phyloP scores from a whole-genome alignment of 2,113 vertebrate species.

The Nyctereutes procyonoides region DNA sequence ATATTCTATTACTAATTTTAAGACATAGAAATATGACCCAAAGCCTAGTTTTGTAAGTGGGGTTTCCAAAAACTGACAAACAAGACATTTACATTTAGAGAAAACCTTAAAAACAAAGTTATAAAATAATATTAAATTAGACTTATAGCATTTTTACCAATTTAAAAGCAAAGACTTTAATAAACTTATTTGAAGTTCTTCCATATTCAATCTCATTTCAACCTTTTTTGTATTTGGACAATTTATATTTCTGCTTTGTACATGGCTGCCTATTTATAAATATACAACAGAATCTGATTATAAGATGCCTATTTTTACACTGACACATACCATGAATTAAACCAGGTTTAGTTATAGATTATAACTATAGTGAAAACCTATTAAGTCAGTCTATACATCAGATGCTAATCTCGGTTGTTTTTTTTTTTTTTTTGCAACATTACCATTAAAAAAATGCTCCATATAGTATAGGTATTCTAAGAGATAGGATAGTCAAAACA shows the following conservation, averaged over 20 bases:
- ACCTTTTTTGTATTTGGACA: not conserved
- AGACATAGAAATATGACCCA: not conserved
- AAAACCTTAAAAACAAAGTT: not conserved
- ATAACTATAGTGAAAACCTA: not conserved
- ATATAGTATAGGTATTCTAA: not conserved
- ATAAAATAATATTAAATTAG: not conserved
- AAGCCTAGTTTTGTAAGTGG: not conserved
- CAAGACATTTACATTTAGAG: not conserved
- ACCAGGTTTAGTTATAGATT: not conserved
- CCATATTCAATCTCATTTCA: constrained; percentile 32
- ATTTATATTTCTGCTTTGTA: not conserved
- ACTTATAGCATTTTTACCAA: constrained; percentile 10
- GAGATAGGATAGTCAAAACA: not conserved
- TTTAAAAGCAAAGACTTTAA: not conserved
- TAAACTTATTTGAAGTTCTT: not conserved
- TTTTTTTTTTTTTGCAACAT: not conserved
- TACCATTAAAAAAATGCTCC: not conserved
- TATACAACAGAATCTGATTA: not conserved
- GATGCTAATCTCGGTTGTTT: not conserved
- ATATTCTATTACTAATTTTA: constrained; percentile 9
- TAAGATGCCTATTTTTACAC: not conserved
- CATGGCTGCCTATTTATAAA: constrained; percentile 18
- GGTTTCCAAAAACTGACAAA: not conserved
- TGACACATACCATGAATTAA: not conserved
- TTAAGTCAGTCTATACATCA: not conserved